Conservation (phyloP, 2,888 invertebrate species). For the Caenorhabditis sp. region DNA sequence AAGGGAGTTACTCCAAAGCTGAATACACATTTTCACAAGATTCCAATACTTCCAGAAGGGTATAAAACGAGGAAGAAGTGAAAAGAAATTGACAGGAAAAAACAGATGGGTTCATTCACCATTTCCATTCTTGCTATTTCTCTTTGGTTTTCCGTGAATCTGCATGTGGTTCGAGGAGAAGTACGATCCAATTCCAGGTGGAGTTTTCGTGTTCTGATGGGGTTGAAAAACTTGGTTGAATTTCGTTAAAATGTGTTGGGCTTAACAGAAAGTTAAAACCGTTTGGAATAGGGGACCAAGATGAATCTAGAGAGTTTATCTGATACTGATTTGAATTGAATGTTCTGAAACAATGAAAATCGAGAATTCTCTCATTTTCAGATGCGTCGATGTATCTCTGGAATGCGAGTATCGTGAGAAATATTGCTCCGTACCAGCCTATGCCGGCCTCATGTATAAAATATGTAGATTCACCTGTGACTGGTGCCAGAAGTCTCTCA, state of each 20-base stretch:
- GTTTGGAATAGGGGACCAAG: too few relatives aligned
- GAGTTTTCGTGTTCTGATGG: background rate
- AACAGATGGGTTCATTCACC: constrained; percentile 34
- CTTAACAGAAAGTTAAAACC: too few relatives aligned
- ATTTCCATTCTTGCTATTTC: background rate
- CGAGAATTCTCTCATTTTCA: too few relatives aligned
- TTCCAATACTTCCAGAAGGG: background rate
- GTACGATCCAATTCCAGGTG: constrained; percentile 40
- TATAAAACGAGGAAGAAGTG: constrained; percentile 14
- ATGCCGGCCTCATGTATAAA: constrained; percentile 56
- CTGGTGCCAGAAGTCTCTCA: constrained; percentile 48
- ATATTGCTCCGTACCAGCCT: constrained; percentile 32
- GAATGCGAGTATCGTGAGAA: constrained; percentile 37
- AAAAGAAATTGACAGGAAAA: background rate
- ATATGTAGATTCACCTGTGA: constrained; percentile 50
- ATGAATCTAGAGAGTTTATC: background rate
- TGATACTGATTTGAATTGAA: background rate
- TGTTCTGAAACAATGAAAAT: background rate
- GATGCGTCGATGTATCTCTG: constrained; percentile 51
- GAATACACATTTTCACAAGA: constrained; percentile 32
- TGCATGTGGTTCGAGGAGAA: constrained; percentile 28
- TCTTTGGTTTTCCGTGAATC: constrained; percentile 10
- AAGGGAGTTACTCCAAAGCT: constrained; percentile 16
- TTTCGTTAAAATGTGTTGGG: too few relatives aligned
- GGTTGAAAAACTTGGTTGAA: background rate